These are phyloP conservation scores for Rhopalosiphum padi DNA, from an alignment of 1,140 invertebrate genomes.

Conservation along the genomic window DNA sequence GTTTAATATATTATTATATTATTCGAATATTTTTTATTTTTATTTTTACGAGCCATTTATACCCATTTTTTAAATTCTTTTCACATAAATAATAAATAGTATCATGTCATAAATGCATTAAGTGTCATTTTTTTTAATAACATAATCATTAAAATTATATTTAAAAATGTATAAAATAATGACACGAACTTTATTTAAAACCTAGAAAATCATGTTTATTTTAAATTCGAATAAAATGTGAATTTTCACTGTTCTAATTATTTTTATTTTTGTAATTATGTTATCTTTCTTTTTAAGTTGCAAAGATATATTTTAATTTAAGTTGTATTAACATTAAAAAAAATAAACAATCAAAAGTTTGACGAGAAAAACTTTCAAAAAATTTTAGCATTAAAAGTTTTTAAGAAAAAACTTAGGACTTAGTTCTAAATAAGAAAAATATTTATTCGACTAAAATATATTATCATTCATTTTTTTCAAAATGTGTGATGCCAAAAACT, in stretches of 20 bases:
- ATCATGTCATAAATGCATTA: background rate
- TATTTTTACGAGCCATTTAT: too few relatives aligned
- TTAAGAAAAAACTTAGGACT: background rate
- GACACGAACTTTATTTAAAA: background rate
- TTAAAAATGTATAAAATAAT: background rate
- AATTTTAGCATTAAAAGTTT: background rate
- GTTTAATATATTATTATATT: too few relatives aligned
- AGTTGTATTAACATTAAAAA: background rate
- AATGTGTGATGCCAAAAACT: background rate
- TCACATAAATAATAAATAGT: too few relatives aligned
- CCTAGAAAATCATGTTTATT: background rate
- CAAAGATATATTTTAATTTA: background rate
- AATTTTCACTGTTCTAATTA: background rate
- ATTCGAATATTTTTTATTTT: background rate
- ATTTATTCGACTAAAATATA: background rate
- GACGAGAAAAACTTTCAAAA: background rate
- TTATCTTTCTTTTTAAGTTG: background rate
- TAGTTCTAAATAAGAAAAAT: background rate
- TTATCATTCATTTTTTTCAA: background rate
- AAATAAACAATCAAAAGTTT: background rate
- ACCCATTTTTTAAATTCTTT: too few relatives aligned
- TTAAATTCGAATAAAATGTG: background rate
- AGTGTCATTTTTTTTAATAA: background rate
- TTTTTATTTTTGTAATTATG: background rate
- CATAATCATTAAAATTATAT: too few relatives aligned